Evolutionary conservation across 2,797 vertebrate genomes (phyloP).

Genomic region (Chelidonichthys spinosus): DNA sequence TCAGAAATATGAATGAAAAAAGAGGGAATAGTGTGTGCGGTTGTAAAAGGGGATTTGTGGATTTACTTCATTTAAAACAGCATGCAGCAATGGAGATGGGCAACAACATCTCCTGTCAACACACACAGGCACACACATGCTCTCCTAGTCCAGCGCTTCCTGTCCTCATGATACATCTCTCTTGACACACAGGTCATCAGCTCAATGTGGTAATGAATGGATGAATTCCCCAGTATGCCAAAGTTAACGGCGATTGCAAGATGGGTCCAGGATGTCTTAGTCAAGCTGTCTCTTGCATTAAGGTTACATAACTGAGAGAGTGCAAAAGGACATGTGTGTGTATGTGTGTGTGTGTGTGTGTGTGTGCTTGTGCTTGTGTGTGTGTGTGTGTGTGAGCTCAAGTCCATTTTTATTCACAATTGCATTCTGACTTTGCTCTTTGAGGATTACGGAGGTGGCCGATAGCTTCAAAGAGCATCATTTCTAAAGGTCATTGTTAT

Average conservation of each 20-base stretch:
- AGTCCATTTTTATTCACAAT: conserved; percentile 57
- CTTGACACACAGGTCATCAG: conserved; percentile 69
- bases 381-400: conserved; percentile 42
- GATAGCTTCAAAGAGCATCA: conserved; percentile 57
- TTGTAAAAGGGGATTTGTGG: conserved; percentile 18
- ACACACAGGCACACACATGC: conserved; percentile 7
- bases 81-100: conserved; percentile 30
- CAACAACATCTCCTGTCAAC: conserved; percentile 27
- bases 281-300: conserved; percentile 78
- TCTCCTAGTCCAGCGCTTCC: conserved; percentile 41
- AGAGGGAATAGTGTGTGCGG: neutral
- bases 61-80: conserved; percentile 43
- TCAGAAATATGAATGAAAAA: neutral
- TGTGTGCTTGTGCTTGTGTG: conserved; percentile 17
- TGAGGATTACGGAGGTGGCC: conserved; percentile 69
- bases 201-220: conserved; percentile 74
- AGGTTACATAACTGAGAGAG: conserved; percentile 74
- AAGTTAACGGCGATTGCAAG: conserved; percentile 70
- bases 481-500: conserved; percentile 65
- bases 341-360: conserved; percentile 30
- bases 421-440: conserved; percentile 64
- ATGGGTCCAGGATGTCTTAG: conserved; percentile 65
- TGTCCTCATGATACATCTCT: conserved; percentile 65
- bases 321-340: conserved; percentile 57
- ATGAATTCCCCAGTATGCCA: conserved; percentile 64